A percentile compares a stretch with the other conserved stretches of the same genome.
Conservation (phyloP, 2,113 vertebrate species). For the Brachyhypopomus occidentalis region DNA sequence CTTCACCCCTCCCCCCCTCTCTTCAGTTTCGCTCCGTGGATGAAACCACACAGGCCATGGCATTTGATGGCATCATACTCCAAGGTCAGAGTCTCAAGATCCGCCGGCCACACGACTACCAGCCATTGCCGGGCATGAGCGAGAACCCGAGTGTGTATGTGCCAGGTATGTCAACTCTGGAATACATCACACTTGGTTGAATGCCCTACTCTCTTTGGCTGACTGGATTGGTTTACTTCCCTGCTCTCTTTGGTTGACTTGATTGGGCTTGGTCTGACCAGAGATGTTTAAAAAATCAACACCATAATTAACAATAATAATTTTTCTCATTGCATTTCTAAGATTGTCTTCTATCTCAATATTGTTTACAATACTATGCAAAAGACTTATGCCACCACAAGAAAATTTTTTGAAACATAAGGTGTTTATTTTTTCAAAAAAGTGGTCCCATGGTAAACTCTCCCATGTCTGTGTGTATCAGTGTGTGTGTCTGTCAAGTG, state of each 20-base stretch:
- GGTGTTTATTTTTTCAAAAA: no score
- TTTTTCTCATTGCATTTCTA: no score
- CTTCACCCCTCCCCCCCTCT: neutral
- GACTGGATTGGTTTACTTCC: neutral
- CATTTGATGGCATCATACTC: conserved; percentile 94
- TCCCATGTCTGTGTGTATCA: neutral
- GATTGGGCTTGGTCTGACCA: no score
- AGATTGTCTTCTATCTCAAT: no score
- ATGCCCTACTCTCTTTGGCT: neutral
- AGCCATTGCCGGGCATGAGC: conserved; percentile 91
- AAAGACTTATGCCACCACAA: no score
- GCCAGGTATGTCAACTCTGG: conserved; percentile 75
- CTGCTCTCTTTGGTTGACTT: neutral
- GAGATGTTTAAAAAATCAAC: neutral
- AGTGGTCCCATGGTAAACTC: neutral
- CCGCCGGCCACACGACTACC: conserved; percentile 90
- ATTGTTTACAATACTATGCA: no score
- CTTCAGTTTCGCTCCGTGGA: conserved; percentile 91
- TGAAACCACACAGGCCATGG: conserved; percentile 94
- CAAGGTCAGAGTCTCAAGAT: conserved; percentile 94
- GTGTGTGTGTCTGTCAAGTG: no score
- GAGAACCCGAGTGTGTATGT: conserved; percentile 94
- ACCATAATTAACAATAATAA: no score
- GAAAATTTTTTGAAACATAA: no score
- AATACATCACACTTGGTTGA: conserved; percentile 17